Percentiles rank a stretch among this genome's conserved stretches.
These are phyloP conservation scores for Tetragnatha montana DNA, from an alignment of 2,888 invertebrate genomes.

Conservation along the genomic window DNA sequence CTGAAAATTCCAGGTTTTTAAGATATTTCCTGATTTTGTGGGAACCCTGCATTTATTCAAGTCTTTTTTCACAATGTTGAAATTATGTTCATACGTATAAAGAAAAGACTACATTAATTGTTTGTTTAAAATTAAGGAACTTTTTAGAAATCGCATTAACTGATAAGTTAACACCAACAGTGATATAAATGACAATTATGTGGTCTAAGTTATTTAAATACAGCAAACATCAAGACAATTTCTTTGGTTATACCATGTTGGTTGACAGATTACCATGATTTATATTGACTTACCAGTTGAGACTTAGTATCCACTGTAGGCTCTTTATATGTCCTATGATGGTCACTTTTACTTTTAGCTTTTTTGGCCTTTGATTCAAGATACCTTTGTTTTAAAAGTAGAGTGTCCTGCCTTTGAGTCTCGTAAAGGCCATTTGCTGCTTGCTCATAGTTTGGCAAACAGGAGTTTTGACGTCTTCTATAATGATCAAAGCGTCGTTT, in stretches of 20 bases:
- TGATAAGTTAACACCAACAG: not conserved
- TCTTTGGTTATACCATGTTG: not conserved
- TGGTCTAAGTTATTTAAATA: not conserved
- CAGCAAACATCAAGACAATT: not conserved
- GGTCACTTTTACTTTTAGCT: constrained; percentile 81
- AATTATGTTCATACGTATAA: no score
- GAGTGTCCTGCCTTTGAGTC: constrained; percentile 92
- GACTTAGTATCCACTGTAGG: constrained; percentile 34
- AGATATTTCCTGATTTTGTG: no score
- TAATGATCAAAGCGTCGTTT: constrained; percentile 90
- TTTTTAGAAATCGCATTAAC: no score
- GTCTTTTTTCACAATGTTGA: no score
- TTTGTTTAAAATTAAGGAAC: no score
- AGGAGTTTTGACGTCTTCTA: constrained; percentile 88
- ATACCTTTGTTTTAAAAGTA: constrained; percentile 90
- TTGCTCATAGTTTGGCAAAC: constrained; percentile 91
- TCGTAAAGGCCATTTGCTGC: constrained; percentile 91
- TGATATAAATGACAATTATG: not conserved
- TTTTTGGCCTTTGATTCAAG: constrained; percentile 93
- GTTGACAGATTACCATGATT: not conserved
- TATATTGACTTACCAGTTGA: constrained; percentile 47
- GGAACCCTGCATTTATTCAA: no score
- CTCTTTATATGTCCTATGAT: constrained; percentile 60
- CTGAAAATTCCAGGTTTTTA: no score
- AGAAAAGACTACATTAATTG: no score